Evolutionary conservation across 2,888 invertebrate genomes (phyloP), one percentile per base, ranked within the genome.

Genomic region (Sminthurinus aureus): DNA sequence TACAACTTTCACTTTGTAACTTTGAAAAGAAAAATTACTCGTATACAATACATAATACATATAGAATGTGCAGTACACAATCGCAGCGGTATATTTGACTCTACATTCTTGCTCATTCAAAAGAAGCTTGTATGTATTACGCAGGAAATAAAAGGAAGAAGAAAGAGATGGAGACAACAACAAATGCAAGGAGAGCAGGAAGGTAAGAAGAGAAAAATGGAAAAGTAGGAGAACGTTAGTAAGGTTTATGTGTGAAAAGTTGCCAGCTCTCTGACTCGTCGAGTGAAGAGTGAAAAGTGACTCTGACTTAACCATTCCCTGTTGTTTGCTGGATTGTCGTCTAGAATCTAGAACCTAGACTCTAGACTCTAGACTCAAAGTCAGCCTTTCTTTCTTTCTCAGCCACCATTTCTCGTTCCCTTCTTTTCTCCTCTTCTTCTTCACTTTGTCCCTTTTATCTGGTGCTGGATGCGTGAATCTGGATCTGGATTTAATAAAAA

Each of bases 401-500:
- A 4, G 1, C 67, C 38, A 38, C 38, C 38, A 38, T 38, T 38
- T 38, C 38, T 38, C 38, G n/a, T n/a, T 38, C 6, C 38, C 38
- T 38, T 6, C 38, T 38, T 38, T 38, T 38, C 1, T 58, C 58
- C 9, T 2, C 0, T 58, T 3, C 18, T 13, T 64, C 67, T 69
- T 67, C 75, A 20, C n/a, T n/a, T n/a, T n/a, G n/a, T 73, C 26
- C 76, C 82, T 84, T 83, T 84, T 80, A 84, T 84, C 82, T 79
- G 75, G 52, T 82, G 67, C 77, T 79, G 80, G 83, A 83, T 81
- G 85, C 81, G 73, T 81, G 85, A 81, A 81, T 81, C 85, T 69
- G 83, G 85, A 81, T 81, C 85, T 69, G 83, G 85, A 81, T 85
- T 85, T 85, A 85, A 83, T 85, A 85, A 85, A 85, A 85, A 84